A percentile compares a stretch with the other conserved stretches of the same genome.
These are phyloP conservation scores for Macroglossus sobrinus DNA, from an alignment of 2,113 vertebrate genomes.

Conservation along the genomic window DNA sequence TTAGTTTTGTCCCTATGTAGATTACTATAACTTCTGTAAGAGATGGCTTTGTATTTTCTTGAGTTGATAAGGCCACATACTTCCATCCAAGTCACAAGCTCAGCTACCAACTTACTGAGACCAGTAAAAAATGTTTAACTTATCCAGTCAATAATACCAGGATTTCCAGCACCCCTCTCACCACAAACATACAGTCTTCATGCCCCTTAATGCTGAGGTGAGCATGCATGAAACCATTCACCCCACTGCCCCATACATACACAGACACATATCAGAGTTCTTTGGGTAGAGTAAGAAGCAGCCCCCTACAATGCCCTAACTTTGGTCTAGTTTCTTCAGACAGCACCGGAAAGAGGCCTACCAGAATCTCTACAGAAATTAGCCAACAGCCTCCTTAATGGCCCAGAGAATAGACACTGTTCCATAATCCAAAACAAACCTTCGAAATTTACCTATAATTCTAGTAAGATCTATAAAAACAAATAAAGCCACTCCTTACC, in stretches of 20 bases:
- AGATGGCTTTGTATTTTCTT: neutral
- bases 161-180: constrained; percentile 15
- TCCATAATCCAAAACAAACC: constrained; percentile 10
- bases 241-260: neutral
- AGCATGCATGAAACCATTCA: neutral
- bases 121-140: constrained; percentile 35
- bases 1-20: neutral
- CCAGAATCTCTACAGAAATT: constrained; percentile 24
- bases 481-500: constrained; percentile 1
- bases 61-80: constrained; percentile 42
- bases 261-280: neutral
- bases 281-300: neutral
- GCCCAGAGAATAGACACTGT: neutral
- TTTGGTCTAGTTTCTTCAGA: constrained; percentile 28
- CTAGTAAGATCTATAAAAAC: constrained; percentile 15
- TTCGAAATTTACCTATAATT: neutral
- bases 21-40: constrained; percentile 41
- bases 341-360: neutral
- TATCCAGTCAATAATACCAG: neutral
- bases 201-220: neutral
- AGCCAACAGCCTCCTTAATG: neutral
- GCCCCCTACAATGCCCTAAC: neutral
- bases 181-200: neutral
- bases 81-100: constrained; percentile 39
- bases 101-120: constrained; percentile 40